These are phyloP conservation scores for Trinectes maculatus DNA, from an alignment of 2,113 vertebrate genomes.

Conservation along the genomic window DNA sequence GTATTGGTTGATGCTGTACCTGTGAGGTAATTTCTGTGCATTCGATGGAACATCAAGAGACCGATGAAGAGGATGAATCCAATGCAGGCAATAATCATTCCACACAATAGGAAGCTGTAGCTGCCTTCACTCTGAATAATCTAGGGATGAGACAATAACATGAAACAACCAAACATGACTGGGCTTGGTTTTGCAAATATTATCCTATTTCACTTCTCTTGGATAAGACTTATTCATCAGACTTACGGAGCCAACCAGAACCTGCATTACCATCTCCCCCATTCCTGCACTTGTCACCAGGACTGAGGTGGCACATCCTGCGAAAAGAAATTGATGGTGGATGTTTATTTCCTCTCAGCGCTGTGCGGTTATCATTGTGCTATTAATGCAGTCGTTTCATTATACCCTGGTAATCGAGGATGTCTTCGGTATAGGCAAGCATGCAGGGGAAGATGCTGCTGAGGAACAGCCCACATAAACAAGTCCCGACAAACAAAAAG, in stretches of 20 bases:
- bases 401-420: conserved; percentile 90
- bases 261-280: conserved; percentile 95
- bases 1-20: conserved; percentile 77
- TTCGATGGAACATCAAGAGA: conserved; percentile 90
- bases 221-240: neutral
- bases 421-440: conserved; percentile 94
- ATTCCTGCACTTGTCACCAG: conserved; percentile 92
- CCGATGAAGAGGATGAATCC: conserved; percentile 88
- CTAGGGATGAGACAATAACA: conserved; percentile 71
- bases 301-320: conserved; percentile 94
- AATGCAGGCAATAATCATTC: conserved; percentile 88
- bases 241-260: conserved; percentile 93
- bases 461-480: conserved; percentile 91
- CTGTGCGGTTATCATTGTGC: neutral
- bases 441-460: conserved; percentile 97
- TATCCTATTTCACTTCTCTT: conserved; percentile 1
- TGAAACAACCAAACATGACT: conserved; percentile 15
- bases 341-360: neutral
- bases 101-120: conserved; percentile 94
- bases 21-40: conserved; percentile 86
- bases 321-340: conserved; percentile 1
- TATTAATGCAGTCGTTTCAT: neutral
- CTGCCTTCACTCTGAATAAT: conserved; percentile 90
- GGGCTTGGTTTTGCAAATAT: conserved; percentile 10
- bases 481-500: conserved; percentile 91